Conservation (phyloP, 1,140 invertebrate genomes). For the Drosophila eugracilis region DNA sequence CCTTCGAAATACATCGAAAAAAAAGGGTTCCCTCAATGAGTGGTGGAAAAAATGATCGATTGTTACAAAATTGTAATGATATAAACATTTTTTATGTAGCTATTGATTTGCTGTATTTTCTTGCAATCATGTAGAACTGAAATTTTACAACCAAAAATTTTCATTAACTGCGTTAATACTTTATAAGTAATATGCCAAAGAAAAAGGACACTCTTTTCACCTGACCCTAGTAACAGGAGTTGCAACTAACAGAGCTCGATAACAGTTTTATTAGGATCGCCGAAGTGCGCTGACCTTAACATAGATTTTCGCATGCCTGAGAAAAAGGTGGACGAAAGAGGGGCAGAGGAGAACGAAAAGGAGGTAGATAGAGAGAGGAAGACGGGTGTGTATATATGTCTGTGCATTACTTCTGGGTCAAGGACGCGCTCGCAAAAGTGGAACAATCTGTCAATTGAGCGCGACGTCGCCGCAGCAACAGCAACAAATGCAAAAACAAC, state of each 20-base stretch:
- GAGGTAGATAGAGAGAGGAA: not conserved
- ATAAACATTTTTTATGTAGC: no score
- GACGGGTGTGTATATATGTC: not conserved
- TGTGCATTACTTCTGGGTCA: slow-evolving; percentile 44
- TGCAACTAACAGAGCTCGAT: not conserved
- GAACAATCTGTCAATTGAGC: slow-evolving; percentile 33
- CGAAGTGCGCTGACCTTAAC: slow-evolving; percentile 27
- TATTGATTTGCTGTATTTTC: no score
- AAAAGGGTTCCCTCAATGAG: not conserved
- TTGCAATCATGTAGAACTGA: no score
- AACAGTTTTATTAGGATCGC: slow-evolving; percentile 16
- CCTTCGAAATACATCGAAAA: not conserved
- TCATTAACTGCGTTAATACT: no score
- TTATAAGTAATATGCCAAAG: not conserved
- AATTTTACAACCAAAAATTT: no score
- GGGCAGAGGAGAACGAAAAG: not conserved
- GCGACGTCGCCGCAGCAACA: slow-evolving; percentile 1
- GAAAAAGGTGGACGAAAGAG: not conserved
- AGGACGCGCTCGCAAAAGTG: slow-evolving; percentile 46
- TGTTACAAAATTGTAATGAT: no score
- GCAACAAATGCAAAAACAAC: slow-evolving; percentile 9
- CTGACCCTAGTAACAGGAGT: slow-evolving; percentile 19
- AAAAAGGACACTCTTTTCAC: slow-evolving; percentile 1
- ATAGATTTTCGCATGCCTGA: slow-evolving; percentile 20
- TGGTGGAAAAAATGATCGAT: not conserved